A percentile compares a stretch with the other conserved stretches of the same genome.
phyloP scores from a whole-genome alignment of 2,888 invertebrate species.

The Cryptus armator region DNA sequence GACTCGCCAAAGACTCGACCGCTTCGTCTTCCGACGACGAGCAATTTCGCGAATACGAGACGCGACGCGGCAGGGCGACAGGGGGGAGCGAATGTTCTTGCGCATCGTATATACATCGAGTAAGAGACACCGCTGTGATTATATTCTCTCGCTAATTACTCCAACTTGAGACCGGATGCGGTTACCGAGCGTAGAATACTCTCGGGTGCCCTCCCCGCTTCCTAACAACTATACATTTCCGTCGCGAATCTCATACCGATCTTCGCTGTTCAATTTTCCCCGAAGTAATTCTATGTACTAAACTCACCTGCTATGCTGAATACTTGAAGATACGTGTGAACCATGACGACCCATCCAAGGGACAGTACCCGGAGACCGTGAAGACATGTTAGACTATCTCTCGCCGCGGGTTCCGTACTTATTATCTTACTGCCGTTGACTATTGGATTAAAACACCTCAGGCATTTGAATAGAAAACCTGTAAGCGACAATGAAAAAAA shows the following conservation, averaged over 20 bases:
- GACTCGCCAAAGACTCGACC: constrained; percentile 50
- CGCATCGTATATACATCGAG: constrained; percentile 19
- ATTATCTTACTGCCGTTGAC: constrained; percentile 92
- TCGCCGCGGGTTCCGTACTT: constrained; percentile 90
- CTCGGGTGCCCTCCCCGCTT: neutral
- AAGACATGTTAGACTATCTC: constrained; percentile 90
- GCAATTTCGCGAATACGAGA: constrained; percentile 31
- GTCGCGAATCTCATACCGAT: neutral
- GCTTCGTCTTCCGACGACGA: constrained; percentile 45
- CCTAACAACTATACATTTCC: neutral
- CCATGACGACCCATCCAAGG: constrained; percentile 93
- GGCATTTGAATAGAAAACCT: constrained; percentile 88
- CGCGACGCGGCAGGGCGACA: neutral
- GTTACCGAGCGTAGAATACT: constrained; percentile 35
- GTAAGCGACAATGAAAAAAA: constrained; percentile 57
- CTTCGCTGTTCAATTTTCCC: neutral
- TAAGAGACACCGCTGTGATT: constrained; percentile 34
- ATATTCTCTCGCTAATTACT: constrained; percentile 48
- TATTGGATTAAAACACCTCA: constrained; percentile 91
- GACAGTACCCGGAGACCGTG: constrained; percentile 93
- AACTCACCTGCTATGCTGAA: constrained; percentile 90
- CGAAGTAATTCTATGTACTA: neutral
- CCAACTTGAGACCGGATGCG: constrained; percentile 39
- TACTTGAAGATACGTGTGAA: constrained; percentile 93
- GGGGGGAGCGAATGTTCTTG: constrained; percentile 15